Evolutionary conservation across 2,888 invertebrate species (phyloP), one percentile per base, ranked within the genome.

Genomic region (Coronaproctus castanopsis): DNA sequence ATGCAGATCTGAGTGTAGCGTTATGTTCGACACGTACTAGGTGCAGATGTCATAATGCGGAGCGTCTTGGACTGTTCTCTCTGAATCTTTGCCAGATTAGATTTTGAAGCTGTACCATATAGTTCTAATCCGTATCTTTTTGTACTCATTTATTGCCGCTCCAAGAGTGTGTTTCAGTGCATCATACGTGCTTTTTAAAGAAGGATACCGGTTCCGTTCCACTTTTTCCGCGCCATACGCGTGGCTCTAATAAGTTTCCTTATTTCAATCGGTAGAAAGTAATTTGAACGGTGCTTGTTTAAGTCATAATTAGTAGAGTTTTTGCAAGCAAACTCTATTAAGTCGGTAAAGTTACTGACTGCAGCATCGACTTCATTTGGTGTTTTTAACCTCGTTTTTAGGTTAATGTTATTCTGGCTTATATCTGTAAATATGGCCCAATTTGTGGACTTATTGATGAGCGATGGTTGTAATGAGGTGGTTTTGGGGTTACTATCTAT

Each of bases 291-390:
- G 14, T 36, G 36, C 36, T 36, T 36, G 14, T 36, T 8, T 14
- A 14, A 36, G 36, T 36, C 36, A 36, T 36, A 36, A 14, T 36
- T 36, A 36, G 36, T 36, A 36, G 36, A 36, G 36, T 36, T 36
- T 36, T 36, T 36, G 36, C 36, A 36, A 8, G 36, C 36, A 36
- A 36, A 36, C 36, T 8, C 36, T 36, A 36, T 36, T 14, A 36
- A 36, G 14, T 36, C 36, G 36, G 36, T 36, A 3, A 58, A 20
- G n/a, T 60, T 21, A 10, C 52, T 20, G 10, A 60, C 51, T n/a
- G 57, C 56, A 23, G 21, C 2, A 21, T 60, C 52, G 14, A 60
- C 36, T 18, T 60, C 60, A 51, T 57, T 19, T 49, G 60, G 52
- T 2, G 57, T 24, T 49, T 60, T 57, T 10, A 60, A 36, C 21